phyloP scores from a whole-genome alignment of 2,797 vertebrate genomes.

The Chlorospingus semifuscus region DNA sequence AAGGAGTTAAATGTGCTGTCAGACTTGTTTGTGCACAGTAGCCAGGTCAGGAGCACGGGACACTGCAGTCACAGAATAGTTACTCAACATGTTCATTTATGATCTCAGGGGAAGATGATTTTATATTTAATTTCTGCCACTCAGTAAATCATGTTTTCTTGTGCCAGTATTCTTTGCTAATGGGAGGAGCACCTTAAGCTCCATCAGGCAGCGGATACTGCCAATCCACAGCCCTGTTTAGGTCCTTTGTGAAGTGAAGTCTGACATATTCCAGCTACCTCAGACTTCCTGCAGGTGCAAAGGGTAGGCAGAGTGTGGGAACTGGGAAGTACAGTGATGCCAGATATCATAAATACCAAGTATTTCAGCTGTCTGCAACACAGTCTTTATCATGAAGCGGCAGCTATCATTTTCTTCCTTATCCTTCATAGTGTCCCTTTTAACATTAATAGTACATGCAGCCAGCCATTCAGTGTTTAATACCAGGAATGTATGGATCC shows the following conservation, averaged over 20 bases:
- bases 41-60: not conserved
- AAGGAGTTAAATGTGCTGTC: not conserved
- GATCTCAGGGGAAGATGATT: not conserved
- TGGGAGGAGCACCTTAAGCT: not conserved
- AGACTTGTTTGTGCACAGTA: not conserved
- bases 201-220: not conserved
- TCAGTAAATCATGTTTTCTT: not conserved
- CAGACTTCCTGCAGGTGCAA: not conserved
- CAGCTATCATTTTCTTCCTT: not conserved
- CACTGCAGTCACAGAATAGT: not conserved
- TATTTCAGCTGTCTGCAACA: not conserved
- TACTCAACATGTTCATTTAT: not conserved
- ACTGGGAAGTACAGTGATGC: not conserved
- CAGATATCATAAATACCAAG: not conserved
- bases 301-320: not conserved
- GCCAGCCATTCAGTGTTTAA: not conserved
- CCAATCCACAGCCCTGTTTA: not conserved
- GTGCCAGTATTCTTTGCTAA: not conserved
- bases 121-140: not conserved
- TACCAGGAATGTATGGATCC: not conserved
- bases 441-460: not conserved
- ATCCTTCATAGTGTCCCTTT: not conserved
- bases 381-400: not conserved
- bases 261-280: fast-evolving
- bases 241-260: not conserved